Evolutionary conservation across 2,888 invertebrate genomes (phyloP).

Genomic region (Noctua fimbriata): DNA sequence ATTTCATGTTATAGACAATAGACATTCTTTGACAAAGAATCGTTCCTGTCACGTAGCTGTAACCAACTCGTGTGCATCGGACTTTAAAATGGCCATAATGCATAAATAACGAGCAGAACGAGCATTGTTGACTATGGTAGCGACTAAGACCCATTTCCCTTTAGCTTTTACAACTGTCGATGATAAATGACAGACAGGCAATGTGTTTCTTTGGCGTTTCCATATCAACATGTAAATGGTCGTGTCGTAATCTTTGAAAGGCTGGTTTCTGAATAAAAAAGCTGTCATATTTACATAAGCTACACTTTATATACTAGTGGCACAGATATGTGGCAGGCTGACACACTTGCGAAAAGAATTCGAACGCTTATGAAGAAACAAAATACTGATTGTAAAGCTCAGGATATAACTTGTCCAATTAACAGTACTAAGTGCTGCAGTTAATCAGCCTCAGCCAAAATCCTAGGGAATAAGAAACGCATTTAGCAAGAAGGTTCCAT

Average conservation of each 20-base stretch:
- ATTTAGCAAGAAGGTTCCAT: constrained; percentile 17
- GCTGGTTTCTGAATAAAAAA: constrained; percentile 33
- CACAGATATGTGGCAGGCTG: constrained; percentile 36
- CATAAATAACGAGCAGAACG: constrained; percentile 39
- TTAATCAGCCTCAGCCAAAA: background rate
- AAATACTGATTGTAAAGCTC: constrained; percentile 23
- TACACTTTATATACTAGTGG: constrained; percentile 14
- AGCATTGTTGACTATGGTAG: constrained; percentile 7
- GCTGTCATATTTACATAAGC: constrained; percentile 45
- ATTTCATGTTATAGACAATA: constrained; percentile 19
- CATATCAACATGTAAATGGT: constrained; percentile 24
- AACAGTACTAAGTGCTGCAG: background rate
- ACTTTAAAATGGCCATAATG: constrained; percentile 35
- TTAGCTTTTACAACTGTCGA: constrained; percentile 33
- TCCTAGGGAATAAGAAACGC: background rate
- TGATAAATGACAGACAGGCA: constrained; percentile 24
- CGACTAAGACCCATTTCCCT: constrained; percentile 40
- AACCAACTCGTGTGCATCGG: constrained; percentile 14
- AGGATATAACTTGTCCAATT: background rate
- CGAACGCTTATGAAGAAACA: constrained; percentile 31
- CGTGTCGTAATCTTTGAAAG: constrained; percentile 21
- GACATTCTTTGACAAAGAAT: constrained; percentile 23
- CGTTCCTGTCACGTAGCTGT: constrained; percentile 9
- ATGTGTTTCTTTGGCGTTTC: constrained; percentile 31
- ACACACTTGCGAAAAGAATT: constrained; percentile 28